These are phyloP conservation scores for Cervus canadensis DNA, from an alignment of 2,113 vertebrate species.

Conservation along the genomic window DNA sequence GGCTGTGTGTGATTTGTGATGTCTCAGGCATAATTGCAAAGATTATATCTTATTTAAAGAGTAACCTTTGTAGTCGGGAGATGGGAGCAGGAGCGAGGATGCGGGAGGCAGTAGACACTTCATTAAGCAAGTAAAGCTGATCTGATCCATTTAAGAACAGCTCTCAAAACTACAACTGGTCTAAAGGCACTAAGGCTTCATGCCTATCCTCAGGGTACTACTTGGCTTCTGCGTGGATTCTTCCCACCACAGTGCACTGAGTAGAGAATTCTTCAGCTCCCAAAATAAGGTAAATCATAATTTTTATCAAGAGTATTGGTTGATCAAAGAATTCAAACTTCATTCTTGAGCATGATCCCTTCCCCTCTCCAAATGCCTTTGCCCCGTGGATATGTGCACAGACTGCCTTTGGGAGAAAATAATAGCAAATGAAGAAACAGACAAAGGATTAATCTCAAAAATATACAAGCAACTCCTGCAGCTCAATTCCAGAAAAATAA, in stretches of 20 bases:
- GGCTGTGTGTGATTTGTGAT: background rate
- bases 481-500: too few relatives aligned
- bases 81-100: background rate
- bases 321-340: background rate
- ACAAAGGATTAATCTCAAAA: too few relatives aligned
- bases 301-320: background rate
- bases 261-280: background rate
- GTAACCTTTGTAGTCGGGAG: background rate
- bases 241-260: background rate
- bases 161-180: slow-evolving; percentile 18
- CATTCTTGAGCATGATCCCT: background rate
- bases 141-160: slow-evolving; percentile 50
- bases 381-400: background rate
- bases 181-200: background rate
- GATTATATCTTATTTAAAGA: background rate
- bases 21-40: background rate
- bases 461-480: too few relatives aligned
- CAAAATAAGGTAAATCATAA: background rate
- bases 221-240: background rate
- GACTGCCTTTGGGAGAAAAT: background rate
- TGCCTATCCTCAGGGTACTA: background rate
- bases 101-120: background rate
- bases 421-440: too few relatives aligned
- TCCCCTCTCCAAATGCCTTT: background rate
- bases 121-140: slow-evolving; percentile 47